Conservation (phyloP, 2,113 vertebrate genomes). For the Calidris pygmaea region DNA sequence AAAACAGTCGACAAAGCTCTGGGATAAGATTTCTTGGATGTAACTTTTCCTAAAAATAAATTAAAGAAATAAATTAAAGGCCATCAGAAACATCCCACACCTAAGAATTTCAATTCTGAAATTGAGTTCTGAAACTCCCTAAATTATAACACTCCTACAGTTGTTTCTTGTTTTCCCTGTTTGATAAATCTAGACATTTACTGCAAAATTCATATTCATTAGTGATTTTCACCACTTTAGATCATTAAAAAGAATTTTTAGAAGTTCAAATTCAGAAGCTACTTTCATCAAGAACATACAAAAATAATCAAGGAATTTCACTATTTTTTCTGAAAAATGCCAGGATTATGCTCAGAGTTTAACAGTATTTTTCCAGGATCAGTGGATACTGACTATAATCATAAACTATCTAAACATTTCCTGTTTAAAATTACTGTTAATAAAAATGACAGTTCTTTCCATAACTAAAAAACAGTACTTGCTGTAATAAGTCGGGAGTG, state of each 20-base stretch:
- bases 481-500: not conserved
- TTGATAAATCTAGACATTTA: no score
- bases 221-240: no score
- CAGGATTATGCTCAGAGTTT: not conserved
- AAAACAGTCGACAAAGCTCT: conserved; percentile 91
- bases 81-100: not conserved
- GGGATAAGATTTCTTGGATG: conserved; percentile 91
- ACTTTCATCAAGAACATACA: no score
- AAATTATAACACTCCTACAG: no score
- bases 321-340: not conserved
- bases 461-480: not conserved
- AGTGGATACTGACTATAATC: not conserved
- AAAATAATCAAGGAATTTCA: not conserved
- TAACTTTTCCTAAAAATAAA: conserved; percentile 80
- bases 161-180: no score
- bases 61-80: not conserved
- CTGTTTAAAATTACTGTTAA: not conserved
- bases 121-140: not conserved
- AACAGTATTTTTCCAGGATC: not conserved
- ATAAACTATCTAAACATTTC: not conserved
- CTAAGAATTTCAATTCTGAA: not conserved
- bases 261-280: no score
- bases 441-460: not conserved
- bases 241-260: no score
- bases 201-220: no score